A percentile compares a stretch with the other conserved stretches of the same genome.
Conservation (phyloP, 92 coral and sea anemone species). For the Siderastrea siderea region DNA sequence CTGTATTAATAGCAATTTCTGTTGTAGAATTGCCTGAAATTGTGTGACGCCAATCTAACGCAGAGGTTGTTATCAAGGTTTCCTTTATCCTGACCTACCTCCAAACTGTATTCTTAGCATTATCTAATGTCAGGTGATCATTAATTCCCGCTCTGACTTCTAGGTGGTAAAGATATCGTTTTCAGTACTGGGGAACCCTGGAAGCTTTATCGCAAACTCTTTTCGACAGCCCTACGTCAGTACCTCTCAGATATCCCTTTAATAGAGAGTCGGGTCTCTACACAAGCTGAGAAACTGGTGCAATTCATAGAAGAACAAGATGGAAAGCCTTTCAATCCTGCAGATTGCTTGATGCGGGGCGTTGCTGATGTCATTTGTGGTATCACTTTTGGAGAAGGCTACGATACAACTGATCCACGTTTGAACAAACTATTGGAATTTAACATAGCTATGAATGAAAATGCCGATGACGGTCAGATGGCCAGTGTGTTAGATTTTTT, state of each 20-base stretch:
- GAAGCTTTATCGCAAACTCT: constrained; percentile 68
- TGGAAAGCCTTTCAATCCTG: constrained; percentile 65
- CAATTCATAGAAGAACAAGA: constrained; percentile 13
- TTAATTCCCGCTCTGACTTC: background rate
- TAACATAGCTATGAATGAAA: background rate
- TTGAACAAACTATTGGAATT: constrained; percentile 16
- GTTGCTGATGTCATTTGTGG: constrained; percentile 74
- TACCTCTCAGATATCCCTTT: constrained; percentile 31
- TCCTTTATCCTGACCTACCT: background rate
- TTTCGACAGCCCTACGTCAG: constrained; percentile 61
- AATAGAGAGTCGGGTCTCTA: too few relatives aligned
- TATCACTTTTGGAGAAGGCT: background rate
- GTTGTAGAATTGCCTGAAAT: too few relatives aligned
- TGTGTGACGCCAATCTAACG: too few relatives aligned
- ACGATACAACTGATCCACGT: constrained; percentile 40
- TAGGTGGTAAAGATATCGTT: constrained; percentile 14
- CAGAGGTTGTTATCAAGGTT: background rate
- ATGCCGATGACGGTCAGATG: background rate
- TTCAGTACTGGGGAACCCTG: constrained; percentile 75
- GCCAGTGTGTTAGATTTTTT: background rate
- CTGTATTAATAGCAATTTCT: too few relatives aligned
- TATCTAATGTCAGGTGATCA: background rate
- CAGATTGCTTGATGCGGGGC: background rate
- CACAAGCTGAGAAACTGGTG: too few relatives aligned
- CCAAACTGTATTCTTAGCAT: background rate